Evolutionary conservation across 2,797 vertebrate species (phyloP).

Genomic region (Nasua narica): DNA sequence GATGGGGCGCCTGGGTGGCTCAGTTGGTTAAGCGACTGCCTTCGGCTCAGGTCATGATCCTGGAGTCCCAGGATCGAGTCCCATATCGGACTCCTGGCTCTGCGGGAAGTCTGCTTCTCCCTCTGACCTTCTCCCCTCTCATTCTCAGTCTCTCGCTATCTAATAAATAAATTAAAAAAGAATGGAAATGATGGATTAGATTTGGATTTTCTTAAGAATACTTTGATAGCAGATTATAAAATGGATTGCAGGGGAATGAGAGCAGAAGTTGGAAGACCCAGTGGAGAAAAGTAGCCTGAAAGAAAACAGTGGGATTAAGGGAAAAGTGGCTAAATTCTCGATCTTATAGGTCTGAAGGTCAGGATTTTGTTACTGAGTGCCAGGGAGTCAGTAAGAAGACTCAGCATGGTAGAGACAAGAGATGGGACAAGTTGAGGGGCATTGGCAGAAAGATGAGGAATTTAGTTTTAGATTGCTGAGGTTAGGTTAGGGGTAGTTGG

Average conservation of each 20-base stretch:
- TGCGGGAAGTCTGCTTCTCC: too few species aligned
- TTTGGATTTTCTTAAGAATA: not conserved
- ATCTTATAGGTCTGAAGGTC: not conserved
- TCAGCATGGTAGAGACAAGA: not conserved
- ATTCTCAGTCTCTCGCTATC: too few species aligned
- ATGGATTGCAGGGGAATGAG: not conserved
- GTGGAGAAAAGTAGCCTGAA: not conserved
- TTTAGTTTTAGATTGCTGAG: not conserved
- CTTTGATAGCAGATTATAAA: not conserved
- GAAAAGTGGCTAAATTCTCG: not conserved
- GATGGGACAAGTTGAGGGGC: not conserved
- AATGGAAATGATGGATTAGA: not conserved
- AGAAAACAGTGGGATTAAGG: not conserved
- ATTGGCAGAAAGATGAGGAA: not conserved
- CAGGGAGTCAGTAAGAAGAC: not conserved
- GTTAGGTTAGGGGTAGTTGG: not conserved
- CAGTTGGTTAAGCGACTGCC: too few species aligned
- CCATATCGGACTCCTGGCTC: too few species aligned
- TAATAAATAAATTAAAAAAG: too few species aligned
- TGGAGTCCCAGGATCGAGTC: too few species aligned
- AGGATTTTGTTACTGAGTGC: not conserved
- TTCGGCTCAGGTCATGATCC: too few species aligned
- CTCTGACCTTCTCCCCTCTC: too few species aligned
- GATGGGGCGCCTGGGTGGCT: too few species aligned
- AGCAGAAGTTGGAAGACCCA: not conserved